phyloP scores from a whole-genome alignment of 2,113 vertebrate species.

The Sander lucioperca region DNA sequence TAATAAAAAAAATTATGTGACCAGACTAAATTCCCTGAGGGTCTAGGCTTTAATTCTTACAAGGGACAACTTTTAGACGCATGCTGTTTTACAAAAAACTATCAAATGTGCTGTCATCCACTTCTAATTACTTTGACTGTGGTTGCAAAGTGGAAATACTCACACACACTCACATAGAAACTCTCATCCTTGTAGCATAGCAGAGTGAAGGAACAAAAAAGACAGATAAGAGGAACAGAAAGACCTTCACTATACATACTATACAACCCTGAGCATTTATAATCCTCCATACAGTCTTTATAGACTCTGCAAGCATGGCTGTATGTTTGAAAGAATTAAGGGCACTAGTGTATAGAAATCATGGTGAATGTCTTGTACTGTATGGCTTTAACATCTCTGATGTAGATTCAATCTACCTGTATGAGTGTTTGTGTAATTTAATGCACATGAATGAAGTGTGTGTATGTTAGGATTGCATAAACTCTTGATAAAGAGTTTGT shows the following conservation, averaged over 20 bases:
- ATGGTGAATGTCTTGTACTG: constrained; percentile 11
- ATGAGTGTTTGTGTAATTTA: background rate
- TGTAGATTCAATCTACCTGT: background rate
- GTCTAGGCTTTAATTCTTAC: constrained; percentile 9
- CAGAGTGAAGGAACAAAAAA: constrained; percentile 3
- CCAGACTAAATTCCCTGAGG: no score
- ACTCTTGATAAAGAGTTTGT: background rate
- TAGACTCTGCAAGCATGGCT: background rate
- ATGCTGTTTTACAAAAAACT: background rate
- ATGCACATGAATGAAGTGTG: background rate
- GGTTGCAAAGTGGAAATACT: constrained; percentile 4
- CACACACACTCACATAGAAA: background rate
- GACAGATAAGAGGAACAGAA: constrained; percentile 1
- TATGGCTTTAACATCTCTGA: background rate
- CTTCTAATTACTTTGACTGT: constrained; percentile 14
- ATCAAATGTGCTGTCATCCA: background rate
- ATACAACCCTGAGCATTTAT: constrained; percentile 26
- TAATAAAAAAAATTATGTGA: no score
- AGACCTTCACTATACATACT: constrained; percentile 36
- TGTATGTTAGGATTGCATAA: background rate
- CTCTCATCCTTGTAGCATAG: background rate
- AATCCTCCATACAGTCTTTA: background rate
- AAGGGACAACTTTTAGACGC: background rate
- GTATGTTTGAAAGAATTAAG: constrained; percentile 18
- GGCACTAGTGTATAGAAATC: constrained; percentile 11